Evolutionary conservation across 1,140 invertebrate species (phyloP), one percentile per base, ranked within the genome.

Genomic region (Varroa destructor): DNA sequence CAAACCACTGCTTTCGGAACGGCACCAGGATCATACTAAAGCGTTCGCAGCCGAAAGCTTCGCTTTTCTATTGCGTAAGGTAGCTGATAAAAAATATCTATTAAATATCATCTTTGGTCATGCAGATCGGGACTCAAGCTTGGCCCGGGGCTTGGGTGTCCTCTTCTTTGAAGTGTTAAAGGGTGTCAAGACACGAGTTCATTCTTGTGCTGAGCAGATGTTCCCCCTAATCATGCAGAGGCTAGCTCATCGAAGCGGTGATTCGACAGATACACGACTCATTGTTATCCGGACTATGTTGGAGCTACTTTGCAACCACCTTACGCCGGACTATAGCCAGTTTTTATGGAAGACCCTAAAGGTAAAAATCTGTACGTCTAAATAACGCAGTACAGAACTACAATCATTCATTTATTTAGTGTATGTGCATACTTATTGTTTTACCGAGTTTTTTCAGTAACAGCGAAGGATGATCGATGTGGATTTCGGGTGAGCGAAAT

Each of bases 21-120:
- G 81, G 3, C 83, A 85, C 74, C 88, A 88, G 71, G 82, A 85
- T 71, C 91, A 93, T 77, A 86, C 95, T n/a, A 87, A 87, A 74
- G 87, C 87, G 78, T 95, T 95, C 84, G 90, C 91, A n/a, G 89
- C 90, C 1, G 90, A 95, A 81, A 90, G 89, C 81, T 94, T 96
- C 83, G 87, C 91, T 12, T 94, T 91, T 82, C 86, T 95, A 1
- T 88, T 90, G 6, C 81, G 91, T 74, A 93, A 94, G 84, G 86
- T 73, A 1, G 51, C 77, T 71, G 87, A 93, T 75, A 88, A 87
- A 75, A 82, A 86, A 6, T 84, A 84, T 36, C 88, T 94, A 78
- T 81, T 93, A 42, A 80, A 84, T 64, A 81, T 88, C 40, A 79
- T 93, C 6, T 80, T 94, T 3, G 81, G 83, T 76, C 83, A 84